phyloP scores from a whole-genome alignment of 1,140 invertebrate species.

The Nymphalis io region DNA sequence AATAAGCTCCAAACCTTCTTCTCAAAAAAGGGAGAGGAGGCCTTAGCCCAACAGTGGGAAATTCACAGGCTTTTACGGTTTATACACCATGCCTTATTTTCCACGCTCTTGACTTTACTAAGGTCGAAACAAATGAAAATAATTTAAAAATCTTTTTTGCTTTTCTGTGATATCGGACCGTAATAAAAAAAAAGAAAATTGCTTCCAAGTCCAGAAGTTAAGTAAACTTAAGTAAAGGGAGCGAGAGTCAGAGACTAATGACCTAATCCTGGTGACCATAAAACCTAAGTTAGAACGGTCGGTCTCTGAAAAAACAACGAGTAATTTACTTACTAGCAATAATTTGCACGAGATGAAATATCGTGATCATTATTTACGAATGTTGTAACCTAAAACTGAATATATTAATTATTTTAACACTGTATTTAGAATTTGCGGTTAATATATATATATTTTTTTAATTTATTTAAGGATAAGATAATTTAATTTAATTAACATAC shows the following conservation, averaged over 20 bases:
- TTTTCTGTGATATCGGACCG: neutral
- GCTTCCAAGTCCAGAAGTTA: conserved; percentile 6
- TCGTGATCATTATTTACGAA: neutral
- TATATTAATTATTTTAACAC: too few species aligned
- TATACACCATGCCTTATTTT: too few species aligned
- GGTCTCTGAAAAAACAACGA: neutral
- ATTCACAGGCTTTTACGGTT: too few species aligned
- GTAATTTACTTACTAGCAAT: too few species aligned
- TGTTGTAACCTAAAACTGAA: too few species aligned
- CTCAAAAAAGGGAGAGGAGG: too few species aligned
- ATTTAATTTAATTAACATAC: too few species aligned
- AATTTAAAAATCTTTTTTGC: neutral
- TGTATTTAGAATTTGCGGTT: too few species aligned
- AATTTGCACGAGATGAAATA: neutral
- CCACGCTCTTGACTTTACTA: neutral
- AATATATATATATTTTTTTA: too few species aligned
- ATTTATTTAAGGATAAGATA: too few species aligned
- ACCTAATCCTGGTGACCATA: conserved; percentile 1
- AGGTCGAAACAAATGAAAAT: neutral
- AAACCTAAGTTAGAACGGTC: neutral
- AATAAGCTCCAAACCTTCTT: too few species aligned
- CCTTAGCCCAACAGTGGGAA: too few species aligned
- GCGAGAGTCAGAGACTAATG: neutral
- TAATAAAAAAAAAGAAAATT: neutral
- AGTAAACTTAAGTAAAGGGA: neutral